Base-by-base conservation (phyloP, 2,797 vertebrate genomes). In the Sitta carolinensis region DNA sequence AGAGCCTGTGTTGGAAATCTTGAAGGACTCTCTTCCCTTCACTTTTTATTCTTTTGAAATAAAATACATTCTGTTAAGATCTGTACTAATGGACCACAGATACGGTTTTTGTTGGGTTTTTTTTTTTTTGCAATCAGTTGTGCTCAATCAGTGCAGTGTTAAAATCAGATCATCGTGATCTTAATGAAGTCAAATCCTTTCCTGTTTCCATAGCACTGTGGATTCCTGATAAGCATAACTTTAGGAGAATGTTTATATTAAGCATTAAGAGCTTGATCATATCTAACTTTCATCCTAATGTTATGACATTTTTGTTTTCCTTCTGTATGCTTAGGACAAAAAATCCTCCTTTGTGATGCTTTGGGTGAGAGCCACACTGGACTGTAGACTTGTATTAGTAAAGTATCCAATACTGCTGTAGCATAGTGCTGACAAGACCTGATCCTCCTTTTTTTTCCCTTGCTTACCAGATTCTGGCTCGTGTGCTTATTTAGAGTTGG, bases 341-440 rank as follows among this genome's bases (percentile, higher is more conserved):
- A 98, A 98, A 97, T 98, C 94, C 97, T 98, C 94, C 97, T 98
- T 94, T 97, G 96, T 58, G 98, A 98, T 97, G 98, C 98, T 98
- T 97, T 97, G 97, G 98, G 98, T 99, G 98, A 98, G 98, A 98
- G 36, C 34, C 19, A 77, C 82, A 47, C 55, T 94, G 70, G 79
- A 3, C 23, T 29, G 4, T 82, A 92, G 85, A 23, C 42, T 38
- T 80, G 8, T 20, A 42, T 61, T 79, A 70, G 69, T 86, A 36
- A 69, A 82, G 42, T 57, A 30, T 23, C 48, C 51, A 47, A 48
- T 79, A 84, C 82, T 87, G 40, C 84, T 73, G 83, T 73, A 74
- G 75, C 19, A 3, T 76, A 91, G 62, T 47, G 73, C 84, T 83
- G 32, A 21, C 48, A n/a, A 69, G 43, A 48, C 42, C 57, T 55